Evolutionary conservation across 2,888 invertebrate species (phyloP), one percentile per base, ranked within the genome.

Genomic region (Subacronicta megacephala): DNA sequence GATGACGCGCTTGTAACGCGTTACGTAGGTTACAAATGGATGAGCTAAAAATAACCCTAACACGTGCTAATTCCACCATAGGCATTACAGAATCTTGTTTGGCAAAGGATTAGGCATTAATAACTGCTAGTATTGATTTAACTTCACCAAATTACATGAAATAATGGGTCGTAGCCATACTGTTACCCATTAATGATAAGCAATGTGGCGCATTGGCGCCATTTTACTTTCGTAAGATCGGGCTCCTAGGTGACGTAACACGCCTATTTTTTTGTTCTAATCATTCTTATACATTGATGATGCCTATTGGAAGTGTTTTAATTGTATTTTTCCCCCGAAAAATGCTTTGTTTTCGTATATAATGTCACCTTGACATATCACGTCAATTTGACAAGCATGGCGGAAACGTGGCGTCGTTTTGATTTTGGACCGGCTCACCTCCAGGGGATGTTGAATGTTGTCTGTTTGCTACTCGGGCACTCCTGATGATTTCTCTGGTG

Each of bases 351-450:
- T 93, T 93, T 93, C 84, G 77, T 92, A 82, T 85, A 85, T 78
- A n/a, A 91, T 94, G 94, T 94, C 94, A 94, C 90, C 91, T 93
- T 94, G 94, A 94, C 94, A 85, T 91, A 90, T 89, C 76, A 85
- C 80, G 94, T 94, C 94, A 94, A 88, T 86, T 85, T 94, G 94
- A 94, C 94, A 94, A 89, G 90, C 87, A 92, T 93, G 93, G 93
- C 93, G 90, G 90, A 93, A 94, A 93, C 94, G 94, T 94, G 94
- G 93, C 94, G 93, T 94, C 93, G 89, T 88, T 88, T 89, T 86
- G 82, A 83, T 80, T 81, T 80, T 75, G 77, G 77, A 78, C 87
- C 86, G 84, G 85, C 91, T 90, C 85, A 94, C 94, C 93, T 90
- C 91, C 93, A 81, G 94, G 92, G 68, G 94, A 94, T 82, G 92